Base-by-base conservation (phyloP, 2,888 invertebrate species). In the Leptopilina syphax region DNA sequence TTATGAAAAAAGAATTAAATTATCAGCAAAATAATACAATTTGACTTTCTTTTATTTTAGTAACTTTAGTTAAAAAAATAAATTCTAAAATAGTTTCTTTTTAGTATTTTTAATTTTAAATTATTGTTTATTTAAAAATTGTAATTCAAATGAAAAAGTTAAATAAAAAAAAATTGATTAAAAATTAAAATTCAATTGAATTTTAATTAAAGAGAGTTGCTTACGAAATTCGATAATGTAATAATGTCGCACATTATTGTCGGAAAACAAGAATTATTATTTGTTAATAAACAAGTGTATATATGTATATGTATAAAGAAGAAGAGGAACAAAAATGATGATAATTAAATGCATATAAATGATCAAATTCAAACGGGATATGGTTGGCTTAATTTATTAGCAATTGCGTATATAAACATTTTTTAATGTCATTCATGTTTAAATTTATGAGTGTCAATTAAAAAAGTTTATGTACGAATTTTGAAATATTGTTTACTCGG, bases 331-430 rank as follows among this genome's bases (percentile, higher is more conserved):
- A 24, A 63, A 63, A 18, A n/a, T 63, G 18, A 24, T 9, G 18
- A 18, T 63, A 63, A 63, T 63, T 63, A 63, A 63, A 63, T 63
- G 18, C 4, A 24, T 63, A 63, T 63, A 63, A 63, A 63, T 63
- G 63, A 63, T 18, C 1, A 63, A 63, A 18, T 63, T 63, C n/a
- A 63, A 44, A 3, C 18, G 18, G 63, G 24, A 7, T 63, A 18
- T 18, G 9, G 34, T 34, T 34, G 34, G 34, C 24, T 63, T 24
- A 63, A 63, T 63, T 63, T 63, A 63, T 63, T 63, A 5, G 63
- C 63, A 63, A 63, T 63, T 24, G 63, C 24, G 24, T 63, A 63
- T 24, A 63, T 63, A 63, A 18, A 18, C 63, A 63, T 8, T 18
- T n/a, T 63, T 63, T 18, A 8, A 60, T 44, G 44, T 44, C n/a